Evolutionary conservation across 1,140 invertebrate genomes (phyloP), one percentile per base, ranked within the genome.

Genomic region (Papilio machaon): DNA sequence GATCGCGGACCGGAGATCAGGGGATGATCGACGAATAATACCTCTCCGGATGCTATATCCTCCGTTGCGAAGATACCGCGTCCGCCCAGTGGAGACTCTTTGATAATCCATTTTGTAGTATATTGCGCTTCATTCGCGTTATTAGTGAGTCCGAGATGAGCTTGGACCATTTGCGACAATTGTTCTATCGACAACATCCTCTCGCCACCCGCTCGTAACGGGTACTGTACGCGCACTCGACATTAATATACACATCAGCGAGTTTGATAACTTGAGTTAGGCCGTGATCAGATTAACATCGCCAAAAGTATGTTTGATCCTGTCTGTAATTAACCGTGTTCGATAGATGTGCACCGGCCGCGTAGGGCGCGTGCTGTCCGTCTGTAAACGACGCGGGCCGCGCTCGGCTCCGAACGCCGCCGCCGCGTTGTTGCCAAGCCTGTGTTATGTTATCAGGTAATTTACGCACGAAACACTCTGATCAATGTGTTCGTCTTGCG

Each of bases 11-110:
- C 97, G 46, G 96, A 87, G 17, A 97, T 92, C 3, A 97, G 85
- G 0, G 97, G 96, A 64, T 90, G 92, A 89, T 97, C 97, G 1
- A 95, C 91, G 84, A 97, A 97, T 15, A 98, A 95, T 46, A 97
- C 86, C 90, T 97, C 97, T 38, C 97, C 96, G 7, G 94, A 83
- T 19, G 89, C 85, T 15, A 97, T 96, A 83, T 97, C 95, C 54
- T 96, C 91, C 0, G 88, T 95, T 0, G 97, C 96, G 79, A 97
- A 95, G 11, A 97, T 82, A 15, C 97, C 97, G 7, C 96, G 95
- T 2, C 97, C 97, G 38, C 95, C 95, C 11, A 97, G 83, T 1
- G 92, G 84, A 0, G 96, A 97, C 79, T 94, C 90, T 15, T 84
- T 84, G 52, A 97, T 91, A 17, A 82, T 90, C 95, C 95, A 95